Percentiles rank a stretch among this genome's conserved stretches.
These are phyloP conservation scores for Drosophila bocki DNA, from an alignment of 1,140 invertebrate genomes.

Conservation along the genomic window DNA sequence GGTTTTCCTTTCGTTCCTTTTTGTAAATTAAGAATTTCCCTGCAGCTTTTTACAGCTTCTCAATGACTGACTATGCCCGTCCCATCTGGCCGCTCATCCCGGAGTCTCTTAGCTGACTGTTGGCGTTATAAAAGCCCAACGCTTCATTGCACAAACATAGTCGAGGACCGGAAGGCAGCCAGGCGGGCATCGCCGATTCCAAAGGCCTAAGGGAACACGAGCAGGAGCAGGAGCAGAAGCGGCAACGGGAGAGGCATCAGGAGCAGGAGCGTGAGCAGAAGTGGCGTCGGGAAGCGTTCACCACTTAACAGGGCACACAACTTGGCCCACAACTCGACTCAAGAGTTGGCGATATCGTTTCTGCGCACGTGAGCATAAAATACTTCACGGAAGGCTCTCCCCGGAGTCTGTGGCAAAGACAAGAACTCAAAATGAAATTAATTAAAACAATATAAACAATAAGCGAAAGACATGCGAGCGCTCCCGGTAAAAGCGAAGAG, in stretches of 20 bases:
- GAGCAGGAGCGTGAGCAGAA: background rate
- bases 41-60: constrained; percentile 71
- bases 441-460: constrained; percentile 77
- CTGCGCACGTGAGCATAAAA: constrained; percentile 67
- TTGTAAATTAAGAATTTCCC: constrained; percentile 77
- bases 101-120: constrained; percentile 71
- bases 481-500: background rate
- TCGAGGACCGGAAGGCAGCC: constrained; percentile 56
- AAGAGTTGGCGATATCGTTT: constrained; percentile 55
- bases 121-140: constrained; percentile 80
- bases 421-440: constrained; percentile 71
- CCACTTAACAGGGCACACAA: constrained; percentile 71
- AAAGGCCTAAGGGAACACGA: constrained; percentile 53
- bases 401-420: constrained; percentile 49
- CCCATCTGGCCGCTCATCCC: constrained; percentile 13
- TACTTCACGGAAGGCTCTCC: constrained; percentile 23
- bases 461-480: constrained; percentile 32
- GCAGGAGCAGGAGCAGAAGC: constrained; percentile 7
- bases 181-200: constrained; percentile 54
- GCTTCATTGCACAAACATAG: constrained; percentile 81
- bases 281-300: constrained; percentile 27
- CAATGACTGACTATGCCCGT: constrained; percentile 55
- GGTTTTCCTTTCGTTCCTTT: constrained; percentile 53
- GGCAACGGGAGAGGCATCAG: background rate
- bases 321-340: constrained; percentile 57